Evolutionary conservation across 2,113 vertebrate genomes (phyloP).

Genomic region (Marmota monax): DNA sequence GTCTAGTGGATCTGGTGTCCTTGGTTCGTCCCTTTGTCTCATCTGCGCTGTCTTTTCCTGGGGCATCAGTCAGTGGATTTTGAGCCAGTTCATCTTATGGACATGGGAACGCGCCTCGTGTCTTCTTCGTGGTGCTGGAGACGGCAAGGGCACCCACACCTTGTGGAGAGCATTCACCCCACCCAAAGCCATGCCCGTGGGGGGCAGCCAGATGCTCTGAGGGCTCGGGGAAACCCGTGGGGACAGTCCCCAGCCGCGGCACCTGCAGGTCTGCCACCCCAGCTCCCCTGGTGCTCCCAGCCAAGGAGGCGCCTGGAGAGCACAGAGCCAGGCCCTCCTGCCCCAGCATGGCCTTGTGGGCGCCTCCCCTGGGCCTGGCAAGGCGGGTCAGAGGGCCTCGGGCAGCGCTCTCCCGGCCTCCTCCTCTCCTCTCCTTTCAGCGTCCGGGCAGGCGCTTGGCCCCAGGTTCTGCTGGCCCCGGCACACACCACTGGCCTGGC

Average conservation of each 20-base stretch:
- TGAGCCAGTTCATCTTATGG: neutral
- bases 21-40: too few relatives aligned
- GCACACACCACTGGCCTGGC: too few relatives aligned
- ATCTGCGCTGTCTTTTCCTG: neutral
- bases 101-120: too few relatives aligned
- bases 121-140: neutral
- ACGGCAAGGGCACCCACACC: neutral
- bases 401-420: too few relatives aligned
- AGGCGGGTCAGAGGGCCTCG: neutral
- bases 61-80: neutral
- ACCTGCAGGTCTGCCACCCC: fast-evolving
- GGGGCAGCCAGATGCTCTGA: fast-evolving
- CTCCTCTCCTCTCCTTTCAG: neutral
- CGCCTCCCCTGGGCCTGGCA: fast-evolving
- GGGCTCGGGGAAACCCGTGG: neutral
- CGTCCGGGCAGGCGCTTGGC: fast-evolving
- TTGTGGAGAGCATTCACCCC: too few relatives aligned
- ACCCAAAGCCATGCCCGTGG: neutral
- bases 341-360: too few relatives aligned
- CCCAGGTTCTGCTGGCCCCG: neutral
- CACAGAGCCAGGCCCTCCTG: too few relatives aligned
- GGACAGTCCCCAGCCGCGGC: too few relatives aligned
- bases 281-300: neutral
- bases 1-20: too few relatives aligned
- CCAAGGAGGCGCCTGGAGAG: fast-evolving